These are phyloP conservation scores for Invenusta paracnida DNA, from an alignment of 2,888 invertebrate genomes.

Conservation along the genomic window DNA sequence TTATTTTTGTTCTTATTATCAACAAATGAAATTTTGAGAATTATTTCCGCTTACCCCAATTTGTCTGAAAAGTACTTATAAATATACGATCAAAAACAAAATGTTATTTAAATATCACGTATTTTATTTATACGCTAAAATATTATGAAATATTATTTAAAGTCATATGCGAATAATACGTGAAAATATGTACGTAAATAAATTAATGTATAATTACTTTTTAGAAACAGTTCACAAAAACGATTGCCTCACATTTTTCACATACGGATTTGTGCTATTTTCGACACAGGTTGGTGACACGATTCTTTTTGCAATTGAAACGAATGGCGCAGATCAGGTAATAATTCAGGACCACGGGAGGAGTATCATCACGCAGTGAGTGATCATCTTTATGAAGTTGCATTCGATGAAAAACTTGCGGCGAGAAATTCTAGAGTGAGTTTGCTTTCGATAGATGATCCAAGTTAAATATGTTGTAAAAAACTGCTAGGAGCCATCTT, in stretches of 20 bases:
- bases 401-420: not conserved
- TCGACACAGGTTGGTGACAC: not conserved
- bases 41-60: no score
- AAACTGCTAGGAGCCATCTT: not conserved
- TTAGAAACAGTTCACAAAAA: constrained; percentile 3
- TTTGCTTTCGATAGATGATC: not conserved
- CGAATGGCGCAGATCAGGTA: not conserved
- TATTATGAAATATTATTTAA: no score
- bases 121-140: no score
- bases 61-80: no score
- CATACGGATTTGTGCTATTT: not conserved
- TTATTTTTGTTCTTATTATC: no score
- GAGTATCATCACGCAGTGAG: not conserved
- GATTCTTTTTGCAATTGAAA: constrained; percentile 6
- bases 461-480: not conserved
- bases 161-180: no score
- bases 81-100: no score
- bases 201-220: no score
- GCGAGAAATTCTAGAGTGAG: not conserved
- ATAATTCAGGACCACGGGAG: not conserved
- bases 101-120: no score
- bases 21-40: no score
- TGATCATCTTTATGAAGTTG: not conserved
- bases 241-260: constrained; percentile 5
- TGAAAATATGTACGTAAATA: no score